A percentile compares a stretch with the other conserved stretches of the same genome.
Evolutionary conservation across 2,113 vertebrate genomes (phyloP).

Genomic region (Illadopsis cleaveri): DNA sequence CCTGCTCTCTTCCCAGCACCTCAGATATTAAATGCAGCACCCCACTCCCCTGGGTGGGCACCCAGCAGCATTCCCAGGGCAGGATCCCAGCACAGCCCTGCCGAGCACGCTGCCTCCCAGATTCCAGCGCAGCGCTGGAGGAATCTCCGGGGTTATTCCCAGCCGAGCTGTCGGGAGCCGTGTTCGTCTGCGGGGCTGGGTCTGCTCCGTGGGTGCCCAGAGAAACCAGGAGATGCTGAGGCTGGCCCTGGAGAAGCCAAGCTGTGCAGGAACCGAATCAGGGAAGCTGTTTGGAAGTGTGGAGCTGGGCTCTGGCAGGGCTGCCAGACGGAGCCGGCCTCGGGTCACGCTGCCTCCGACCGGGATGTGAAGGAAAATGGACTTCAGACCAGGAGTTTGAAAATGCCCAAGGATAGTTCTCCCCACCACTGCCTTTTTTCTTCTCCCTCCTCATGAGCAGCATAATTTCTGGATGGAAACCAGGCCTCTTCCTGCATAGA

Average conservation of each 20-base stretch:
- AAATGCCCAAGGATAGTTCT: neutral
- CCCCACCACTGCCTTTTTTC: neutral
- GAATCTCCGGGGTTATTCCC: neutral
- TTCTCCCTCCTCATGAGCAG: constrained; percentile 3
- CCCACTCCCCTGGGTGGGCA: rapidly evolving
- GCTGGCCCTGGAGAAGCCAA: neutral
- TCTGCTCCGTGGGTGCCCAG: neutral
- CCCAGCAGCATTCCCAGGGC: rapidly evolving
- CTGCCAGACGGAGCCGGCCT: neutral
- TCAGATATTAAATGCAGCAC: neutral
- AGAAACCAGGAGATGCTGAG: neutral
- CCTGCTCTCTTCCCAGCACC: rapidly evolving
- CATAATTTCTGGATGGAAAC: neutral
- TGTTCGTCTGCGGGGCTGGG: rapidly evolving
- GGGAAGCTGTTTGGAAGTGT: neutral
- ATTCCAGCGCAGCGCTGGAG: neutral
- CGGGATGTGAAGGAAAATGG: neutral
- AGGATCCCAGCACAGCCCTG: neutral
- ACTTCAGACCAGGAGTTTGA: neutral
- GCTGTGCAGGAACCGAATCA: neutral
- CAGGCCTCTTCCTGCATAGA: neutral
- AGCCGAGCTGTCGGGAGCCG: neutral
- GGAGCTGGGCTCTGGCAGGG: neutral
- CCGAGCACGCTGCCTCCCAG: rapidly evolving
- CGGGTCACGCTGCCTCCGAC: neutral